These are phyloP conservation scores for Drosophila subobscura DNA, from an alignment of 1,140 invertebrate species.

Conservation along the genomic window DNA sequence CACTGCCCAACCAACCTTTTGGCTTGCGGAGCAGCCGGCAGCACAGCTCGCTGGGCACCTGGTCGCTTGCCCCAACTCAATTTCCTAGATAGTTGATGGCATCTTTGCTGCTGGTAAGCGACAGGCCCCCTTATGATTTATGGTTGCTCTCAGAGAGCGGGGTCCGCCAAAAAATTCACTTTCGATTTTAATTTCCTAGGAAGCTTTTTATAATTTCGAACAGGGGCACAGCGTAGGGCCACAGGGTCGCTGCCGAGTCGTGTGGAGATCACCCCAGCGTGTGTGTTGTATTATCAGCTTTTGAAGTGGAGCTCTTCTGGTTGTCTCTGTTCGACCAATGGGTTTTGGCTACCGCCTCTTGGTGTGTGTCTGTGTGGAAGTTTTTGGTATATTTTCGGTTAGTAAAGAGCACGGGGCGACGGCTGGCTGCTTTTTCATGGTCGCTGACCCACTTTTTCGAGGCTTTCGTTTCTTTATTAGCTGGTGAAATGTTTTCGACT, in stretches of 20 bases:
- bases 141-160: slow-evolving; percentile 23
- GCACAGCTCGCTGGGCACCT: slow-evolving; percentile 56
- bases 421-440: slow-evolving; percentile 32
- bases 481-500: too few relatives aligned
- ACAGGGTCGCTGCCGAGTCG: slow-evolving; percentile 12
- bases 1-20: slow-evolving; percentile 29
- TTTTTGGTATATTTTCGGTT: slow-evolving; percentile 23
- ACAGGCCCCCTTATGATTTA: slow-evolving; percentile 65
- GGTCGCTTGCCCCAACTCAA: slow-evolving; percentile 47
- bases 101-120: slow-evolving; percentile 8
- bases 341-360: background rate
- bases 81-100: slow-evolving; percentile 62
- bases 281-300: slow-evolving; percentile 33
- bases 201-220: slow-evolving; percentile 75
- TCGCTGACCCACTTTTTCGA: slow-evolving; percentile 47
- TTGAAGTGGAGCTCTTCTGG: slow-evolving; percentile 22
- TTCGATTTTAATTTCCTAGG: slow-evolving; percentile 77
- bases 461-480: background rate
- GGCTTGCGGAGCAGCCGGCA: slow-evolving; percentile 13
- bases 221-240: slow-evolving; percentile 63
- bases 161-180: slow-evolving; percentile 48
- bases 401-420: background rate
- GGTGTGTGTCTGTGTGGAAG: background rate
- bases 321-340: slow-evolving; percentile 37
- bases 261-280: slow-evolving; percentile 17